Percentiles rank a stretch among this genome's conserved stretches.
Evolutionary conservation across 2,888 invertebrate genomes (phyloP).

Genomic region (Metopia argyrocephala): DNA sequence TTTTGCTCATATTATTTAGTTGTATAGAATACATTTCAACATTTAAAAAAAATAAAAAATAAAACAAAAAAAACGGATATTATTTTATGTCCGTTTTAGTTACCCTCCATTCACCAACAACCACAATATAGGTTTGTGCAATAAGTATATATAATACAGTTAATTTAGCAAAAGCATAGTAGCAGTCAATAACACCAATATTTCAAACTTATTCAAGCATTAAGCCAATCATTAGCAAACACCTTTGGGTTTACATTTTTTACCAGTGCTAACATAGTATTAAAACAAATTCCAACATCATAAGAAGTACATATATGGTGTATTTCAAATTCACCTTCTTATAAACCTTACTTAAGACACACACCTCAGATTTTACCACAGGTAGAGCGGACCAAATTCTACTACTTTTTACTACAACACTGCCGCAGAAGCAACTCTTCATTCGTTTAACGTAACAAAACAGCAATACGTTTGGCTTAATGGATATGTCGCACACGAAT

Average conservation of each 20-base stretch:
- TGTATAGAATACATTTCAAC: too few species aligned
- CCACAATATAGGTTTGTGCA: constrained; percentile 13
- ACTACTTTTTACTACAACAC: not conserved
- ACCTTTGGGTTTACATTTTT: too few species aligned
- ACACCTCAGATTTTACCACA: not conserved
- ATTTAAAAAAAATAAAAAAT: too few species aligned
- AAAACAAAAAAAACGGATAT: too few species aligned
- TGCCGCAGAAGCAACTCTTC: not conserved
- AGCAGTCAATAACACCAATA: not conserved
- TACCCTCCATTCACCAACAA: not conserved
- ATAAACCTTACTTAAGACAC: not conserved
- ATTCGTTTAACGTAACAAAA: constrained; percentile 11
- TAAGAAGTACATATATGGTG: too few species aligned
- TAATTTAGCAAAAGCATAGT: not conserved
- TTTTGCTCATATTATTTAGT: too few species aligned
- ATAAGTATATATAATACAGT: not conserved
- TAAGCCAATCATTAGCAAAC: too few species aligned
- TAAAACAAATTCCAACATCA: too few species aligned
- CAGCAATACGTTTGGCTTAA: not conserved
- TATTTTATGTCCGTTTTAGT: not conserved
- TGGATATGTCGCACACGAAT: constrained; percentile 46
- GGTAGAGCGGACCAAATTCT: not conserved
- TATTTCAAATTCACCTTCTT: too few species aligned
- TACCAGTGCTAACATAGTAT: too few species aligned
- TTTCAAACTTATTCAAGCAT: too few species aligned